These are phyloP conservation scores for Eudyptes chrysolophus DNA, from an alignment of 2,113 vertebrate genomes.

Conservation along the genomic window DNA sequence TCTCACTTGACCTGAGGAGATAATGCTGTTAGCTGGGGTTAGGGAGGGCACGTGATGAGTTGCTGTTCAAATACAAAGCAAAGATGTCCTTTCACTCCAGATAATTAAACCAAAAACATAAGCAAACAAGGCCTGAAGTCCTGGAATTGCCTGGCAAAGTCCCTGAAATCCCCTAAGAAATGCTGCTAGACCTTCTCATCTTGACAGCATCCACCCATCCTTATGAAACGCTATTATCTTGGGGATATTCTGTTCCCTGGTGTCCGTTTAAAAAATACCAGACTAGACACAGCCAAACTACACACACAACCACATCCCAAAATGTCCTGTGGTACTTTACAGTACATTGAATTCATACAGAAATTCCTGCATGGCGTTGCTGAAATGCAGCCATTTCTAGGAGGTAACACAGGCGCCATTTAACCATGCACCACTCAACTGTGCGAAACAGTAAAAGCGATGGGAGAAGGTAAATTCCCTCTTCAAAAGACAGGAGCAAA, in stretches of 20 bases:
- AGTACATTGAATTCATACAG: background rate
- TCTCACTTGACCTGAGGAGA: conserved; percentile 30
- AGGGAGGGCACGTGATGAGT: conserved; percentile 15
- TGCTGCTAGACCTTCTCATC: background rate
- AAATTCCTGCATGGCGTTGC: background rate
- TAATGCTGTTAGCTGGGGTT: conserved; percentile 45
- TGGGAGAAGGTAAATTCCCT: background rate
- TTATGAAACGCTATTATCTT: background rate
- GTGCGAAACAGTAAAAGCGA: background rate
- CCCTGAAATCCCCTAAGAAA: conserved; percentile 9
- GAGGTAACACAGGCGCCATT: background rate
- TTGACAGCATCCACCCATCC: background rate
- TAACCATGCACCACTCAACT: background rate
- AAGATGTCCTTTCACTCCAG: conserved; percentile 26
- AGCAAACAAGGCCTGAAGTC: conserved; percentile 22
- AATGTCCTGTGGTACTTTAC: background rate
- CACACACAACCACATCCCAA: background rate
- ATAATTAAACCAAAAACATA: conserved; percentile 42
- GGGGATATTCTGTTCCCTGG: background rate
- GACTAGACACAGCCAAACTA: background rate
- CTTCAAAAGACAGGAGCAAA: background rate
- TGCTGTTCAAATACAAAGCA: conserved; percentile 32
- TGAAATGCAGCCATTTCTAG: background rate
- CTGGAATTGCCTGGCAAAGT: background rate
- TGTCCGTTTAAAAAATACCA: background rate